Conservation (phyloP, 2,113 vertebrate genomes). For the Accipiter virgatus region DNA sequence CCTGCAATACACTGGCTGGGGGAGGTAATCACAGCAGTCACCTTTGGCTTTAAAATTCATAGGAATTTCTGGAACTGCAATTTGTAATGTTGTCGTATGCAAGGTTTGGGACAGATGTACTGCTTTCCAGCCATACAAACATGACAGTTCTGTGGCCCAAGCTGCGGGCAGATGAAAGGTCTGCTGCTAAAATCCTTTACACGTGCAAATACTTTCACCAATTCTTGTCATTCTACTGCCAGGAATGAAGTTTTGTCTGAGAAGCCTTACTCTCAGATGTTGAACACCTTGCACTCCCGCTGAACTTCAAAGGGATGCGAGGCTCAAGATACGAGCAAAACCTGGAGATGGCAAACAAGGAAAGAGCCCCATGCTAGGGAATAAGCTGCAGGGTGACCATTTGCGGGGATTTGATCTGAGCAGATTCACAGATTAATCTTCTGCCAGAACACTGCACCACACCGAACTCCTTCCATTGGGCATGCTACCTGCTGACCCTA, state of each 20-base stretch:
- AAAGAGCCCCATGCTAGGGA: background rate
- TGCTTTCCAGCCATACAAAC: background rate
- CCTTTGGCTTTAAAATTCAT: background rate
- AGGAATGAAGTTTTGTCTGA: background rate
- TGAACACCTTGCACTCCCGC: background rate
- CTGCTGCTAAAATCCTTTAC: background rate
- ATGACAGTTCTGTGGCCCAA: background rate
- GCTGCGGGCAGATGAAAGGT: background rate
- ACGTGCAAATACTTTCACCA: background rate
- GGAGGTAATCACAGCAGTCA: background rate
- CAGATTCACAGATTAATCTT: rapidly evolving
- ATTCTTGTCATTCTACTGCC: background rate
- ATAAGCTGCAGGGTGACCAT: background rate
- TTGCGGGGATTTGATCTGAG: background rate
- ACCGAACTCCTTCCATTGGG: rapidly evolving
- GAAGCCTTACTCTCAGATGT: background rate
- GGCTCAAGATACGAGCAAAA: background rate
- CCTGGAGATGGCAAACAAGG: rapidly evolving
- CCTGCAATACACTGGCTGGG: rapidly evolving
- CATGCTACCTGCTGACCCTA: too few species aligned
- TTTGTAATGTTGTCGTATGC: rapidly evolving
- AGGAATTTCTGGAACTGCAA: background rate
- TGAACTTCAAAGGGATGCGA: background rate
- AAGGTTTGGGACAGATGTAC: background rate
- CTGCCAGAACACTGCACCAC: background rate